Conservation (phyloP, 1,140 invertebrate species). For the Phthorimaea operculella region DNA sequence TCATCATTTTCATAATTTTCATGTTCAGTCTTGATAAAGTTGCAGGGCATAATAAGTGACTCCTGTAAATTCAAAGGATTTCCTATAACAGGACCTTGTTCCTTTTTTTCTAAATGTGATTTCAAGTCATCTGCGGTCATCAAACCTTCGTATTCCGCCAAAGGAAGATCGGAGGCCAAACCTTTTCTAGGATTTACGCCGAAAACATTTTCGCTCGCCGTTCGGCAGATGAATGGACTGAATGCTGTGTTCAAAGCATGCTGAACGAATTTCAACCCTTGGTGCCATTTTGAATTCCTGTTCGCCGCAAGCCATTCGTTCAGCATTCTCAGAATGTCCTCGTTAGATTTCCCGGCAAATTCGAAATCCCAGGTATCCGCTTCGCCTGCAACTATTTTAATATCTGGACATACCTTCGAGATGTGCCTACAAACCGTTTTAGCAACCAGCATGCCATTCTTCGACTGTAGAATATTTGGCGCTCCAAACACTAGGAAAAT, state of each 20-base stretch:
- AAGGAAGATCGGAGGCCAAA: conserved; percentile 24
- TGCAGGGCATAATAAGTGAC: conserved; percentile 25
- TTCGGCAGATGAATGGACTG: conserved; percentile 23
- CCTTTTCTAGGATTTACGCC: conserved; percentile 28
- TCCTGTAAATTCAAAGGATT: conserved; percentile 21
- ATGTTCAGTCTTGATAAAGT: conserved; percentile 32
- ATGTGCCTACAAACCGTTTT: conserved; percentile 33
- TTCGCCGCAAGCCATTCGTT: conserved; percentile 25
- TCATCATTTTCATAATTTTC: conserved; percentile 7
- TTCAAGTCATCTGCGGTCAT: conserved; percentile 29
- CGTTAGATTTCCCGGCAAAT: conserved; percentile 29
- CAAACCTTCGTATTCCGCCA: conserved; percentile 20
- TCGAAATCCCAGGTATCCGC: conserved; percentile 11
- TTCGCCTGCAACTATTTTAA: conserved; percentile 29
- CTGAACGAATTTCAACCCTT: conserved; percentile 35
- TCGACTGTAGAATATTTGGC: conserved; percentile 43
- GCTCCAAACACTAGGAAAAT: conserved; percentile 40
- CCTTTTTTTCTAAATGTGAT: conserved; percentile 22
- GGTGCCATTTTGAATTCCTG: conserved; percentile 30
- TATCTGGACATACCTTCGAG: conserved; percentile 23
- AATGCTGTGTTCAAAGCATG: conserved; percentile 33
- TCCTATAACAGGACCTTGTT: conserved; percentile 18
- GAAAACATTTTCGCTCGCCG: conserved; percentile 30
- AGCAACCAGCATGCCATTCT: conserved; percentile 29
- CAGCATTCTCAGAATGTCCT: conserved; percentile 32